These are phyloP conservation scores for Cinara cedri DNA, from an alignment of 2,888 invertebrate genomes.

Conservation along the genomic window DNA sequence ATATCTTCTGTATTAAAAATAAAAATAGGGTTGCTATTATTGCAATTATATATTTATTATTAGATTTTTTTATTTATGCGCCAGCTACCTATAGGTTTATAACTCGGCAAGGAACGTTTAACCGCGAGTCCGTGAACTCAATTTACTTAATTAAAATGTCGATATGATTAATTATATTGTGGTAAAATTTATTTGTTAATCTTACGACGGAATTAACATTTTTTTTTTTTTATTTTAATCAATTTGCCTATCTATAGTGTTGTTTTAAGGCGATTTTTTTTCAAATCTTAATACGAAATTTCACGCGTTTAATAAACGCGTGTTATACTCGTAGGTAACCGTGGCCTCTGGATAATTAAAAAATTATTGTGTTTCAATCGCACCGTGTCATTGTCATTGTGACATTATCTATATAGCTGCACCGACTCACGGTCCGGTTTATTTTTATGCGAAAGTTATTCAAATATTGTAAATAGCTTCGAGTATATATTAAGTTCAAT, in stretches of 20 bases:
- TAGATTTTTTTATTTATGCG: too few relatives aligned
- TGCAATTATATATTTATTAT: too few relatives aligned
- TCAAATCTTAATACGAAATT: constrained; percentile 5
- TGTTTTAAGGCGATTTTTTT: not conserved
- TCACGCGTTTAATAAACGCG: not conserved
- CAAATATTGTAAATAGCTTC: not conserved
- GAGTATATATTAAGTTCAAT: constrained; percentile 1
- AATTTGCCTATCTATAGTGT: not conserved
- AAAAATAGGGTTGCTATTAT: too few relatives aligned
- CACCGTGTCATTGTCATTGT: constrained; percentile 8
- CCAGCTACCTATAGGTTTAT: too few relatives aligned
- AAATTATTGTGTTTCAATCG: constrained; percentile 6
- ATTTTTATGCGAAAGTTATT: constrained; percentile 20
- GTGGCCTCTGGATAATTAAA: constrained; percentile 7
- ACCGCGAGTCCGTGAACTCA: not conserved
- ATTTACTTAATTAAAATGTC: constrained; percentile 1
- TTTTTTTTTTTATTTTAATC: not conserved
- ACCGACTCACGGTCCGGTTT: not conserved
- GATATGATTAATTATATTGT: not conserved
- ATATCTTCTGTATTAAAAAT: too few relatives aligned
- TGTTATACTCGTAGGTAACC: not conserved
- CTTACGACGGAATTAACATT: not conserved
- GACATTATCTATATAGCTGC: constrained; percentile 18
- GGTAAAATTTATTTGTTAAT: constrained; percentile 1
- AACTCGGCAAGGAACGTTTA: too few relatives aligned